Conservation (phyloP, 2,888 invertebrate genomes). For the Nipponacmea schrenckii region DNA sequence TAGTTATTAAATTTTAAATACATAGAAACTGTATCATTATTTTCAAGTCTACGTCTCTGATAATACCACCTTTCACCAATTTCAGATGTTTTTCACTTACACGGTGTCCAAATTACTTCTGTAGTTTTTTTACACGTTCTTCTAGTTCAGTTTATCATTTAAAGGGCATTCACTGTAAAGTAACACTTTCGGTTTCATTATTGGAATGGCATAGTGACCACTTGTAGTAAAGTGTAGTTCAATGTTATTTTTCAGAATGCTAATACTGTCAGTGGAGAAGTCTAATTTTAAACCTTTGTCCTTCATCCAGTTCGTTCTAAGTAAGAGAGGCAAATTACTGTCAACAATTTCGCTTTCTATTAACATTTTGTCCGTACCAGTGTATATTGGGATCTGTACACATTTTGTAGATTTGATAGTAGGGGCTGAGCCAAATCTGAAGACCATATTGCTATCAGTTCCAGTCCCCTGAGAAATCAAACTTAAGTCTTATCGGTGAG, state of each 20-base stretch:
- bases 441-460: not conserved
- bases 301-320: not conserved
- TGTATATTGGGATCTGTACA: not conserved
- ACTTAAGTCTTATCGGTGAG: too few relatives aligned
- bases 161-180: not conserved
- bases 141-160: not conserved
- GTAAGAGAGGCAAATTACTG: not conserved
- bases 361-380: not conserved
- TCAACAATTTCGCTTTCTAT: not conserved
- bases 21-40: not conserved
- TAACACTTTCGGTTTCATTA: not conserved
- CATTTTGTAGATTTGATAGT: not conserved
- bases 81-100: conserved; percentile 23
- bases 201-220: not conserved
- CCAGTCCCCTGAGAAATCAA: not conserved
- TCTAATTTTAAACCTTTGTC: not conserved
- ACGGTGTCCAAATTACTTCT: conserved; percentile 39
- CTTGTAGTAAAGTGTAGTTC: not conserved
- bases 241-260: not conserved
- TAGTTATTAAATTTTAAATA: not conserved
- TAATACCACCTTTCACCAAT: conserved; percentile 30
- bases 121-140: conserved; percentile 26
- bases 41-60: conserved; percentile 17
- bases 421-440: not conserved
- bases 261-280: not conserved